Percentiles rank a stretch among this genome's conserved stretches.
Evolutionary conservation across 1,140 invertebrate species (phyloP).

Genomic region (Zaprionus ornatus): DNA sequence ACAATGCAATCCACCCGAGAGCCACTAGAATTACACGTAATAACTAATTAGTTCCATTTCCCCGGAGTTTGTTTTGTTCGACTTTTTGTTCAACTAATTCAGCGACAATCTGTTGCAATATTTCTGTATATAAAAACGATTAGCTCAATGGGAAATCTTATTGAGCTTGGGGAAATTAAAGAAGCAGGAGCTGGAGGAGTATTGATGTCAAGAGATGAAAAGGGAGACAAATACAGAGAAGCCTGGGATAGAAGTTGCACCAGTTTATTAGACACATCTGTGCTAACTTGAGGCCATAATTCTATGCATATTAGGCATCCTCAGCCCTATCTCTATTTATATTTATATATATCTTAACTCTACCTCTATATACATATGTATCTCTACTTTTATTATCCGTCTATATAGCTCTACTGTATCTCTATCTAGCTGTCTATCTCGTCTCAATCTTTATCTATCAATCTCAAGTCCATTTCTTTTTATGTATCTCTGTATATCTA

Average conservation of each 20-base stretch:
- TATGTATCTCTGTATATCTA: too few relatives aligned
- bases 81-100: constrained; percentile 53
- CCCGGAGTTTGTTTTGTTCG: constrained; percentile 17
- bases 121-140: constrained; percentile 17
- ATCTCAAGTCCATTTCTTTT: too few relatives aligned
- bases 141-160: background rate
- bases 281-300: background rate
- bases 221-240: background rate
- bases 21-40: constrained; percentile 75
- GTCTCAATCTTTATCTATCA: too few relatives aligned
- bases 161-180: background rate
- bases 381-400: too few relatives aligned
- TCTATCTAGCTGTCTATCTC: too few relatives aligned
- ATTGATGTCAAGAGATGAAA: background rate
- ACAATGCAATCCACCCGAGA: constrained; percentile 50
- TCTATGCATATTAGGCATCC: background rate
- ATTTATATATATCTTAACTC: background rate
- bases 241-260: background rate
- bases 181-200: too few relatives aligned
- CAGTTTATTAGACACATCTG: background rate
- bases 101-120: constrained; percentile 53
- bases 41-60: constrained; percentile 69
- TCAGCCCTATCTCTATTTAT: background rate
- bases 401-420: too few relatives aligned
- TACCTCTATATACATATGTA: too few relatives aligned